Evolutionary conservation across 2,113 vertebrate genomes (phyloP).

Genomic region (Plectropomus leopardus): DNA sequence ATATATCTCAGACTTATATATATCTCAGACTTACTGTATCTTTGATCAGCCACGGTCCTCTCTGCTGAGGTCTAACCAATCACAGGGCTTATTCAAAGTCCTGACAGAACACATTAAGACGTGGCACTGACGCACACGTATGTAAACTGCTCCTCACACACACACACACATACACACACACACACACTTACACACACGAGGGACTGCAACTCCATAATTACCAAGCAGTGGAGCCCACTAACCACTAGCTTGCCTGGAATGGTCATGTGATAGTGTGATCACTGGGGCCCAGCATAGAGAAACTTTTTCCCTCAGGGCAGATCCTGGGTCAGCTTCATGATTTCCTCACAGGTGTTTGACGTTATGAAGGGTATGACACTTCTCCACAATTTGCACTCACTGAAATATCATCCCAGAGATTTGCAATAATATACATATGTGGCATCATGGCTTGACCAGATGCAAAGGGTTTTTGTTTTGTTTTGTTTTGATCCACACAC

Average conservation of each 20-base stretch:
- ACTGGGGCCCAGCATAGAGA: conserved; percentile 34
- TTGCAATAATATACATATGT: conserved; percentile 11
- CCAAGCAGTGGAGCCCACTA: conserved; percentile 59
- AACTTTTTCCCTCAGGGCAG: conserved; percentile 41
- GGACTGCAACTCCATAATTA: conserved; percentile 75
- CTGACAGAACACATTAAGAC: conserved; percentile 34
- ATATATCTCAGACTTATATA: conserved; percentile 2
- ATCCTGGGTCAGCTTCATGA: conserved; percentile 43
- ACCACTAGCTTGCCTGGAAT: conserved; percentile 56
- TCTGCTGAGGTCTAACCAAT: conserved; percentile 14
- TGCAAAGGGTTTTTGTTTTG: conserved; percentile 27
- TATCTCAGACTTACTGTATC: too few species aligned
- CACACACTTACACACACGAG: conserved; percentile 33
- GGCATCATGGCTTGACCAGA: conserved; percentile 32
- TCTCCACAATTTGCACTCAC: conserved; percentile 44
- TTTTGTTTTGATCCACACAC: background rate
- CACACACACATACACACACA: conserved; percentile 40
- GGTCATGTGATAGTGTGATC: conserved; percentile 64
- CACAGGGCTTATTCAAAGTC: conserved; percentile 19
- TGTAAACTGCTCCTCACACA: conserved; percentile 22
- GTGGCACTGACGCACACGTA: conserved; percentile 38
- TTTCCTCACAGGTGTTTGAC: conserved; percentile 35
- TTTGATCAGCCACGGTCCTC: background rate
- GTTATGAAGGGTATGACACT: conserved; percentile 50
- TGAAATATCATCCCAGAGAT: conserved; percentile 30